Conservation (phyloP, 2,888 invertebrate genomes). For the Epiblema foenella region DNA sequence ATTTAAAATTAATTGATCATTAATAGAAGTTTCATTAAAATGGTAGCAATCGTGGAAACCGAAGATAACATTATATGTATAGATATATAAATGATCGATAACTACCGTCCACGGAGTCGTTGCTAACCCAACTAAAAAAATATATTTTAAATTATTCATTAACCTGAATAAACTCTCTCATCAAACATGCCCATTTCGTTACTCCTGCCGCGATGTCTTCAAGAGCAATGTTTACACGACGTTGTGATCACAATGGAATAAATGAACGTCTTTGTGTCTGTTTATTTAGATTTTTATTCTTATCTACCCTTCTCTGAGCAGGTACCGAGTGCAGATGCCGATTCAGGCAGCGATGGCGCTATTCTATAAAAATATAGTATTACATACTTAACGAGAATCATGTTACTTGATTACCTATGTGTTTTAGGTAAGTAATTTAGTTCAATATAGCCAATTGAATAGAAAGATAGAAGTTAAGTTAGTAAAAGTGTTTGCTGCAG, state of each 20-base stretch:
- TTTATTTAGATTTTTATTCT: constrained; percentile 50
- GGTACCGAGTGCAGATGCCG: constrained; percentile 21
- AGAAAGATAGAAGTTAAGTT: background rate
- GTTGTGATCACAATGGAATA: constrained; percentile 57
- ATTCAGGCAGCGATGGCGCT: constrained; percentile 13
- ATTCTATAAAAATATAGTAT: background rate
- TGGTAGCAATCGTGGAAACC: too few species aligned
- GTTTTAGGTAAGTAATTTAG: background rate
- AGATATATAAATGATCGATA: background rate
- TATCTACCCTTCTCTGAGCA: constrained; percentile 34
- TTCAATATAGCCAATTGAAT: background rate
- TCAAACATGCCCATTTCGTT: constrained; percentile 58
- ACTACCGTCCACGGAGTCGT: background rate
- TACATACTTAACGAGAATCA: background rate
- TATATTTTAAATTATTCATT: constrained; percentile 54
- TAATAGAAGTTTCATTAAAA: too few species aligned
- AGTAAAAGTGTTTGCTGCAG: background rate
- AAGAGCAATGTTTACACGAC: constrained; percentile 19
- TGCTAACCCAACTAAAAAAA: background rate
- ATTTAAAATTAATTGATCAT: too few species aligned
- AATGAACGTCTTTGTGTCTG: constrained; percentile 58
- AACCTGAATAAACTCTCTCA: constrained; percentile 58
- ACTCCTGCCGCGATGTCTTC: constrained; percentile 54
- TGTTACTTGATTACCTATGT: background rate
- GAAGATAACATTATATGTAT: too few species aligned